phyloP scores from a whole-genome alignment of 2,888 invertebrate species.

The Patella ulyssiponensis region DNA sequence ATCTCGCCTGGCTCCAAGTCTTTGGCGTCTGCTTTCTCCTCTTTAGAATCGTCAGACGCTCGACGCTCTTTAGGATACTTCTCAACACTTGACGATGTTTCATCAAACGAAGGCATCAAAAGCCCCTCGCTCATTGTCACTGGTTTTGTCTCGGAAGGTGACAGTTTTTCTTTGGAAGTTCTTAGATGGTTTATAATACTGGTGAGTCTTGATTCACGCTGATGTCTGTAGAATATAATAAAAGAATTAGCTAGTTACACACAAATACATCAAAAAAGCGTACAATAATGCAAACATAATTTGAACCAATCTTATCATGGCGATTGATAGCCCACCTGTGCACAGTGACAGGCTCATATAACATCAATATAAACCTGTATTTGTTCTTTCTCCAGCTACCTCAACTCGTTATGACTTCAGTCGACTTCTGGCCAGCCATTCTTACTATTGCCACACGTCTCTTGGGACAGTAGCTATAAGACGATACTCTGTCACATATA shows the following conservation, averaged over 20 bases:
- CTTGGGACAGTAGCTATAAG: too few species aligned
- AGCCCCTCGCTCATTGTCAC: background rate
- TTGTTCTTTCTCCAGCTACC: background rate
- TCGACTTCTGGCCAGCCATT: too few species aligned
- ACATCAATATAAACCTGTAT: conserved; percentile 7
- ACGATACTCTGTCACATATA: background rate
- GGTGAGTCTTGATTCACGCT: conserved; percentile 43
- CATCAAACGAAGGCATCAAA: background rate
- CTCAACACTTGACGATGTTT: background rate
- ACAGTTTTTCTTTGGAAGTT: conserved; percentile 41
- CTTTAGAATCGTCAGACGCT: background rate
- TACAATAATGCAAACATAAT: too few species aligned
- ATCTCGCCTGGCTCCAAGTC: background rate
- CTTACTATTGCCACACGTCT: too few species aligned
- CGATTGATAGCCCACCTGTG: conserved; percentile 10
- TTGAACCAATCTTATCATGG: too few species aligned
- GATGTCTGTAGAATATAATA: conserved; percentile 25
- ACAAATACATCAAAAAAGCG: too few species aligned
- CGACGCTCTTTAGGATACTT: background rate
- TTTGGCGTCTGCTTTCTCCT: background rate
- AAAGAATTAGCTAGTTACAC: too few species aligned
- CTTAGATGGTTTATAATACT: conserved; percentile 50
- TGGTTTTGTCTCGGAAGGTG: background rate
- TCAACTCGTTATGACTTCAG: too few species aligned
- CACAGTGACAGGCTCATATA: conserved; percentile 6